Base-by-base conservation (phyloP, 37 sponge, comb jelly and placozoan species). In the Halichondria panicea region DNA sequence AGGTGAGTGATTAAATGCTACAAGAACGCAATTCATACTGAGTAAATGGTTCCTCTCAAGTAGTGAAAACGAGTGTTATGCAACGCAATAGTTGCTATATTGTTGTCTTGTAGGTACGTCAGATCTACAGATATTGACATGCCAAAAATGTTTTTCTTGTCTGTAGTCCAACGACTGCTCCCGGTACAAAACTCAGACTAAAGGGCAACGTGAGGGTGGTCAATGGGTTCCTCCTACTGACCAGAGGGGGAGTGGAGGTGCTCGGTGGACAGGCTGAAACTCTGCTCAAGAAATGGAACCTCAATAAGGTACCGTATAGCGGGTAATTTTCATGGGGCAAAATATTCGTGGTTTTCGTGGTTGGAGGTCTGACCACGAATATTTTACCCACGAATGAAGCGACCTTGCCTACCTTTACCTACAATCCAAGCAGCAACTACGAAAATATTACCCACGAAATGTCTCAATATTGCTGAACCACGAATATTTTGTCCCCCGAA, bases 161-260 rank as follows among this genome's bases (percentile, higher is more conserved):
- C 13, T 68, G 0, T 56, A 88, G 88, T 34, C 64, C 78, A 18
- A 59, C 64, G 25, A 71, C 54, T 22, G 78, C 81, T 38, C 89
- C 93, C 25, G 93, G 93, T 39, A 92, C 93, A 33, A 92, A 92
- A 68, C 40, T 92, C 42, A 68, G 24, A 58, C 71, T 92, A 1
- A 59, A 34, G 21, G 68, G 58, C 4, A 66, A 60, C 4, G 78
- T 88, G 31, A 22, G n/a, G 12, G 80, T 72, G 18, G 35, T 55
- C 4, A 81, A 70, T 67, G 89, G 93, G 24, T 88, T 92, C 42
- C 57, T 92, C 15, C 37, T 88, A 60, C 70, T 92, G 19, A 72
- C 18, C 18, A 75, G 79, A 30, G 43, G 65, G 19, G 59, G 61
- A 22, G 28, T 76, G 6, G 57, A 60, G 41, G 73, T 85, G 1